These are phyloP conservation scores for Spialia ferax DNA, from an alignment of 2,888 invertebrate genomes.

Conservation along the genomic window DNA sequence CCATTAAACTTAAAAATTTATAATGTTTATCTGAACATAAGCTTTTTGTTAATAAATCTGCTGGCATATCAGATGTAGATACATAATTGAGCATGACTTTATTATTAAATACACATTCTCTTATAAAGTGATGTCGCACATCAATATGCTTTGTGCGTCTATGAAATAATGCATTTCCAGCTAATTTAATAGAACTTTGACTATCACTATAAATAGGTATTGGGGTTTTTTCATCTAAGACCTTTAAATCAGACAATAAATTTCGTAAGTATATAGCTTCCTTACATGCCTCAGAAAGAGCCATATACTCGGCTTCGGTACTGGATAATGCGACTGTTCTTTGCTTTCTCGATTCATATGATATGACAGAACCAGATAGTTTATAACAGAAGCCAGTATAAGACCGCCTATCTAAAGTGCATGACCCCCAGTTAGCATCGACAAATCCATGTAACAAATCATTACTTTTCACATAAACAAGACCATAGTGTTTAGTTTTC, in stretches of 20 bases:
- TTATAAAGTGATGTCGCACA: background rate
- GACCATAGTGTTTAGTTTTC: constrained; percentile 31
- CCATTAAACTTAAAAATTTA: background rate
- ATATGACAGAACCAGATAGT: constrained; percentile 49
- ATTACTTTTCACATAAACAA: constrained; percentile 21
- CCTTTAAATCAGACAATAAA: constrained; percentile 39
- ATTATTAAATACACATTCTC: background rate
- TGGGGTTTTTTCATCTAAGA: background rate
- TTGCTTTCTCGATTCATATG: constrained; percentile 54
- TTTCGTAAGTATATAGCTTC: constrained; percentile 45
- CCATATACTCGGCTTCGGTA: constrained; percentile 46
- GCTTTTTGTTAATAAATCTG: background rate
- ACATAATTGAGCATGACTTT: background rate
- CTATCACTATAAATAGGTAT: background rate
- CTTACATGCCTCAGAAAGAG: constrained; percentile 42
- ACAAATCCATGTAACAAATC: constrained; percentile 29
- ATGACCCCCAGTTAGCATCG: constrained; percentile 36
- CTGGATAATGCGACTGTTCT: constrained; percentile 54
- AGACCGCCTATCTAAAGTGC: constrained; percentile 29
- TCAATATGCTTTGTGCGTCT: constrained; percentile 3
- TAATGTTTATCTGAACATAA: background rate
- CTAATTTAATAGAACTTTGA: constrained; percentile 11
- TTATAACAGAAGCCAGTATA: constrained; percentile 50
- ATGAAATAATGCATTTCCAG: background rate
- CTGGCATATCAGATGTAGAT: background rate